Evolutionary conservation across 2,888 invertebrate species (phyloP), one percentile per base, ranked within the genome.

Genomic region (Entomobrya proxima): DNA sequence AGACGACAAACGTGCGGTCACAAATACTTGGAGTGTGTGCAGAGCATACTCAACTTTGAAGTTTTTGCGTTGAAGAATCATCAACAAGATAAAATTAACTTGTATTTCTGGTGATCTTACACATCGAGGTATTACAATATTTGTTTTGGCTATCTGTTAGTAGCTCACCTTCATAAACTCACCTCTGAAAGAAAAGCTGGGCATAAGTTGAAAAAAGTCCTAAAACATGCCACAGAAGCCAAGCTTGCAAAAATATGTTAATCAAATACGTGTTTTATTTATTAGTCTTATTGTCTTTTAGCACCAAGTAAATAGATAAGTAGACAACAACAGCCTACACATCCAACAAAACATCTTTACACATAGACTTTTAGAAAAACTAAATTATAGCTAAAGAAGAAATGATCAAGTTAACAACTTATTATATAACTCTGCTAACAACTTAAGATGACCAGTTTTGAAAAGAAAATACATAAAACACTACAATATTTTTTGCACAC

Each of bases 1-100:
- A 32, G 47, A 72, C 78, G 84, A 84, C 84, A 84, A 84, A 78
- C 47, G 78, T 84, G 78, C 72, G 84, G 72, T 77, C 84, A 84
- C 84, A 84, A 72, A 78, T 78, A 78, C 55, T 77, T 44, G 55
- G 27, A n/a, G 72, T 6, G 30, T 27, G 72, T 32, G 13, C 11
- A 47, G n/a, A n/a, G n/a, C 1, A 32, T 32, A 74, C 18, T 32
- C 72, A 30, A 15, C 27, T 15, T 30, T 61, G 32, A 37, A 24
- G 18, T 11, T 35, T 24, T 27, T 55, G 40, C 40, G 9, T 15
- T 55, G 75, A 52, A 67, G 72, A 44, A 21, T 32, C 47, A 76
- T 44, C 64, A 76, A 55, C 37, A 52, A 64, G 74, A 74, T 21
- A 24, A 75, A 27, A n/a, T 50, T 44, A 74, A 77, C 55, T 83